Evolutionary conservation across 1,140 invertebrate species (phyloP).

Genomic region (Solen grandis): DNA sequence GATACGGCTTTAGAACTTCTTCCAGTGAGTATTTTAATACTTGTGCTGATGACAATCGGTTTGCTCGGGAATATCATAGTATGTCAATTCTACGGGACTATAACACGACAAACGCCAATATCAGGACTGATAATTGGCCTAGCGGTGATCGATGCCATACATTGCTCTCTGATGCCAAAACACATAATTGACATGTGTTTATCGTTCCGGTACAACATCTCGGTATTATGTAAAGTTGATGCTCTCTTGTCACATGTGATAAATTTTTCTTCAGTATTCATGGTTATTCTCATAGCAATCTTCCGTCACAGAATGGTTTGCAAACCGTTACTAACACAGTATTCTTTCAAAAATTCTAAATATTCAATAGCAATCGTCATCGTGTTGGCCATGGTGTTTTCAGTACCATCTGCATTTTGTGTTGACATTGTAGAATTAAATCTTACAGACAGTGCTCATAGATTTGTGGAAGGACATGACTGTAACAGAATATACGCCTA

Average conservation of each 20-base stretch:
- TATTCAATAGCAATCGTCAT: background rate
- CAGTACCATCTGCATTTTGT: background rate
- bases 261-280: background rate
- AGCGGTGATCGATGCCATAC: background rate
- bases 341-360: background rate
- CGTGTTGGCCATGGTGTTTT: background rate
- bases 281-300: background rate
- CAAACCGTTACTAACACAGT: background rate
- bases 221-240: background rate
- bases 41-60: background rate
- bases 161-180: background rate
- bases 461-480: background rate
- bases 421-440: background rate
- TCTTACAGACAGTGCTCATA: background rate
- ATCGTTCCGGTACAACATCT: background rate
- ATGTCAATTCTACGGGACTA: background rate
- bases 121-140: background rate
- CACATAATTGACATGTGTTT: background rate
- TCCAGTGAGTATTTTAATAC: background rate
- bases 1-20: background rate
- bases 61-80: background rate
- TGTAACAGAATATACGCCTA: background rate
- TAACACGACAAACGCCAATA: background rate
- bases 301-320: background rate
- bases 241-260: background rate